These are phyloP conservation scores for Pomatostomus ruficeps DNA, from an alignment of 2,113 vertebrate genomes.

Conservation along the genomic window DNA sequence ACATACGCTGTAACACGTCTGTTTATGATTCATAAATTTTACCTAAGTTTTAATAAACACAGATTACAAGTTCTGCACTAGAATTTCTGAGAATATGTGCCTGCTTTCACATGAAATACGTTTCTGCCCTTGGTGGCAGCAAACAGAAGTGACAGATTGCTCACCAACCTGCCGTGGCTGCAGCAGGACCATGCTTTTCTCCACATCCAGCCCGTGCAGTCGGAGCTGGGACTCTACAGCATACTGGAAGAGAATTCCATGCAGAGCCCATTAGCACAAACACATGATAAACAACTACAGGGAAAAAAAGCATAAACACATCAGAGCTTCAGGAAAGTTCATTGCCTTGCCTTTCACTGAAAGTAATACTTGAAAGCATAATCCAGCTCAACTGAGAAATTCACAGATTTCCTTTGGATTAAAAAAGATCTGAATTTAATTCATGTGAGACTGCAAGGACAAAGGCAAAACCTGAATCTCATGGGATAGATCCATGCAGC, in stretches of 20 bases:
- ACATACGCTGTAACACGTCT: fast-evolving
- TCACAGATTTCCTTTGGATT: not conserved
- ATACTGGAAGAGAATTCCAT: conserved; percentile 76
- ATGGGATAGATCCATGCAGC: not conserved
- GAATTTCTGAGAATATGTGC: not conserved
- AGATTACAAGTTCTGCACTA: not conserved
- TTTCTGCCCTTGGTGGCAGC: not conserved
- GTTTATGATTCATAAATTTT: not conserved
- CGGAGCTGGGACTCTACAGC: conserved; percentile 88
- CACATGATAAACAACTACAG: not conserved
- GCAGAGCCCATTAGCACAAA: not conserved
- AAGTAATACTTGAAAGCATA: not conserved
- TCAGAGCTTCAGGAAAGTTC: not conserved
- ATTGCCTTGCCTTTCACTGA: not conserved
- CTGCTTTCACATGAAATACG: not conserved
- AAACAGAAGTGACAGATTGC: not conserved
- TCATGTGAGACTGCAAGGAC: not conserved
- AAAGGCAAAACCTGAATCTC: not conserved
- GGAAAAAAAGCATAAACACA: not conserved
- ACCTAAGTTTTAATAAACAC: not conserved
- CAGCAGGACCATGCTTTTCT: conserved; percentile 81
- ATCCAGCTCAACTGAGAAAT: not conserved
- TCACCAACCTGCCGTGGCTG: conserved; percentile 79
- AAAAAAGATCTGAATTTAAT: not conserved
- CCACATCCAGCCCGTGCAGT: conserved; percentile 77